Percentiles rank a stretch among this genome's conserved stretches.
Evolutionary conservation across 2,797 vertebrate species (phyloP).

Genomic region (Melopsittacus undulatus): DNA sequence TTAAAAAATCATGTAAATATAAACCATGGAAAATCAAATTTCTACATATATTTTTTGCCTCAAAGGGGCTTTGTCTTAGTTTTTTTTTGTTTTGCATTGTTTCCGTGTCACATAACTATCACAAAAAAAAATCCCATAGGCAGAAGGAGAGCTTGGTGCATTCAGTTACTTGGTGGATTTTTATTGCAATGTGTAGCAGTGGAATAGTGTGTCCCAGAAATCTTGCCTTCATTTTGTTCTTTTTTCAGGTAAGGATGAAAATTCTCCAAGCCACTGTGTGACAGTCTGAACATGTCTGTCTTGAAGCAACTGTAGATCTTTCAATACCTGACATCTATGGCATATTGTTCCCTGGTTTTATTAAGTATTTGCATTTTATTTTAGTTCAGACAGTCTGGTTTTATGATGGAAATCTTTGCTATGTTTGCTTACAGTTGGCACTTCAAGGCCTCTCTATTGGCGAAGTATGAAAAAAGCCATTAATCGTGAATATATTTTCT

Average conservation of each 20-base stretch:
- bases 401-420: constrained; percentile 1
- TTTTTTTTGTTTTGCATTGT: neutral
- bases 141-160: neutral
- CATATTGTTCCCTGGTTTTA: neutral
- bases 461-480: neutral
- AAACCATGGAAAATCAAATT: neutral
- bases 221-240: neutral
- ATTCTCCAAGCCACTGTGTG: neutral
- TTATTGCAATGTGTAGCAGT: neutral
- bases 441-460: neutral
- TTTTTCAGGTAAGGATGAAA: neutral
- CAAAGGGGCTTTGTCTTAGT: neutral
- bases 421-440: neutral
- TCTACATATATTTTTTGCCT: neutral
- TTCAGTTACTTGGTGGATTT: neutral
- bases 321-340: neutral
- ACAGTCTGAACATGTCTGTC: neutral
- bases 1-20: neutral
- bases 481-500: neutral
- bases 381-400: neutral
- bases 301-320: neutral
- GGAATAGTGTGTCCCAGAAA: neutral
- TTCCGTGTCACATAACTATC: neutral
- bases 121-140: neutral
- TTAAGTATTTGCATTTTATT: constrained; percentile 3